Evolutionary conservation across 1,140 invertebrate genomes (phyloP), one percentile per base, ranked within the genome.

Genomic region (Sinonovacula constricta): DNA sequence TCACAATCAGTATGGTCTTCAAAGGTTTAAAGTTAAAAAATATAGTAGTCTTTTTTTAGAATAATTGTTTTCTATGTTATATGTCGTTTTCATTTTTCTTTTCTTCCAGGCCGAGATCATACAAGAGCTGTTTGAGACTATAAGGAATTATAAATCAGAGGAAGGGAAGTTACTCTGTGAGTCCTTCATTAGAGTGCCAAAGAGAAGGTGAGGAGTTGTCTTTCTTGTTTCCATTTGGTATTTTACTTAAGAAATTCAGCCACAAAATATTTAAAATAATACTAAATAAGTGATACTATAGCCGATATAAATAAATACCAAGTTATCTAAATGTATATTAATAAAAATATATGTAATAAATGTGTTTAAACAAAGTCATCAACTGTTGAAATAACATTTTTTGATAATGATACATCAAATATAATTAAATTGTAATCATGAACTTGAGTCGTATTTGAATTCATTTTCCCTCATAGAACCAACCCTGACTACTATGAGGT

Each of bases 101-200:
- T 69, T 5, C 4, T 81, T 80, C 34, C 81, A 92, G 91, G 81
- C 85, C 79, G 96, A 98, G 91, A 92, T 97, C 77, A 97, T 96
- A 87, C 97, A 98, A 90, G 96, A 97, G 88, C 90, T 98, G 31
- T 98, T 97, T 92, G 97, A 99, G 85, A 94, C 95, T 10, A 94
- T 99, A 70, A 92, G 97, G 71, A 97, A 95, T 87, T 94, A 96
- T 81, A 98, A 97, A 90, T 97, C 97, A 85, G 96, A 97, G 84
- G 97, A 98, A 93, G 97, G 97, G 0, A 93, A 94, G 3, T 91
- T 97, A 79, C 88, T 98, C 5, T 99, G 97, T 92, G 97, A 99
- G 92, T 94, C 96, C 15, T 98, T 99, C 91, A 97, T 99, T 77
- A 92, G 97, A 85, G 97, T 95, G 24, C 97, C 97, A 10, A 98